Evolutionary conservation across 2,888 invertebrate genomes (phyloP).

Genomic region (Galerucella calmariensis): DNA sequence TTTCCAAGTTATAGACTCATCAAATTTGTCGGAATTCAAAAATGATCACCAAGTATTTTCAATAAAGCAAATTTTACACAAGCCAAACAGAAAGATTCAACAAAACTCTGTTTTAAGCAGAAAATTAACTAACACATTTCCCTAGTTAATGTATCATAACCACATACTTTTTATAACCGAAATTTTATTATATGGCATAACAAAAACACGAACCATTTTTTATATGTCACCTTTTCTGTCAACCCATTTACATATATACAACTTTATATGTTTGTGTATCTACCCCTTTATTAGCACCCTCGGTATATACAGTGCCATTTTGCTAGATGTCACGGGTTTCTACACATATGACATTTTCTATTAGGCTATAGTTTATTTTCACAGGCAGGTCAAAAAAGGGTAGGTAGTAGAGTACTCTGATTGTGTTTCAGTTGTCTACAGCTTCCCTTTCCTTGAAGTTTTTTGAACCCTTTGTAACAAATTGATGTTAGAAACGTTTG

Average conservation of each 20-base stretch:
- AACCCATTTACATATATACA: conserved; percentile 37
- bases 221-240: not conserved
- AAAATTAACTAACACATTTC: not conserved
- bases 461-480: not conserved
- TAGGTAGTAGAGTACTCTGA: conserved; percentile 3
- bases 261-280: conserved; percentile 40
- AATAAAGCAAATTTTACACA: no score
- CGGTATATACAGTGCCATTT: conserved; percentile 38
- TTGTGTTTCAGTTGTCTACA: conserved; percentile 10
- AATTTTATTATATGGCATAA: not conserved
- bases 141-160: not conserved
- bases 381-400: conserved; percentile 30
- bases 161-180: not conserved
- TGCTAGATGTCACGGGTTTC: conserved; percentile 31
- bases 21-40: no score
- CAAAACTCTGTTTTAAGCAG: not conserved
- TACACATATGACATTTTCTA: conserved; percentile 35
- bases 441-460: conserved; percentile 19
- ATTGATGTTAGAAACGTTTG: conserved; percentile 5
- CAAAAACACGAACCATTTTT: conserved; percentile 3
- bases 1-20: no score
- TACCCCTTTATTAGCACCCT: conserved; percentile 45
- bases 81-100: no score
- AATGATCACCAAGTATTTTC: no score
- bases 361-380: conserved; percentile 29